Evolutionary conservation across 2,888 invertebrate species (phyloP).

Genomic region (Drosophila affinis): DNA sequence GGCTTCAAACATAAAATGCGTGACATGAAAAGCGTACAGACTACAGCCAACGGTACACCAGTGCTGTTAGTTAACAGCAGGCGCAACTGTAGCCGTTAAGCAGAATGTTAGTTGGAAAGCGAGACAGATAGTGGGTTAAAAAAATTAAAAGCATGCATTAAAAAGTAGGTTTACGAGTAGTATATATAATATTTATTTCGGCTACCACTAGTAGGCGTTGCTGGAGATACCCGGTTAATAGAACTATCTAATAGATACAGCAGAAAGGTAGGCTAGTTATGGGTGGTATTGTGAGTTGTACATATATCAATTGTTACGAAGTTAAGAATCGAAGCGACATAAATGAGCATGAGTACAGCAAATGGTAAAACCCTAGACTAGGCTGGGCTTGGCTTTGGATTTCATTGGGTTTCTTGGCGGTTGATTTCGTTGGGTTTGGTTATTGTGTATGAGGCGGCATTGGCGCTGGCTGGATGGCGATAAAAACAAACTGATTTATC

Average conservation of each 20-base stretch:
- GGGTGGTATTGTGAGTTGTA: constrained; percentile 24
- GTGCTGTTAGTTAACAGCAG: constrained; percentile 25
- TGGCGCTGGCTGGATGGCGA: constrained; percentile 54
- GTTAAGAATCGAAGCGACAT: constrained; percentile 63
- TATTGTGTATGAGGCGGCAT: constrained; percentile 64
- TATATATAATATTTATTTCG: constrained; percentile 8
- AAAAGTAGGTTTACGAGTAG: not conserved
- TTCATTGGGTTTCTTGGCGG: constrained; percentile 38
- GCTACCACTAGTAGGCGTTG: constrained; percentile 16
- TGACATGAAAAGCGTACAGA: constrained; percentile 34
- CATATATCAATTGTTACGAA: constrained; percentile 48
- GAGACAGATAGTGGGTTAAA: constrained; percentile 1
- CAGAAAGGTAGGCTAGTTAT: constrained; percentile 7
- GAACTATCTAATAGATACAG: constrained; percentile 34
- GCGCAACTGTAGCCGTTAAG: constrained; percentile 1
- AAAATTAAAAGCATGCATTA: constrained; percentile 11
- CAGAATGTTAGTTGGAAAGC: constrained; percentile 27
- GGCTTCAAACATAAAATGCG: constrained; percentile 37
- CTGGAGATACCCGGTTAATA: constrained; percentile 34
- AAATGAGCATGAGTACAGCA: constrained; percentile 60
- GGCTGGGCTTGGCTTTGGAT: constrained; percentile 23
- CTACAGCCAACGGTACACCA: constrained; percentile 10
- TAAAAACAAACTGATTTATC: constrained; percentile 43
- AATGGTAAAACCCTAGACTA: constrained; percentile 23
- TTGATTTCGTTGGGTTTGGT: constrained; percentile 57